Evolutionary conservation across 2,113 vertebrate genomes (phyloP).

Genomic region (Acinonyx jubatus): DNA sequence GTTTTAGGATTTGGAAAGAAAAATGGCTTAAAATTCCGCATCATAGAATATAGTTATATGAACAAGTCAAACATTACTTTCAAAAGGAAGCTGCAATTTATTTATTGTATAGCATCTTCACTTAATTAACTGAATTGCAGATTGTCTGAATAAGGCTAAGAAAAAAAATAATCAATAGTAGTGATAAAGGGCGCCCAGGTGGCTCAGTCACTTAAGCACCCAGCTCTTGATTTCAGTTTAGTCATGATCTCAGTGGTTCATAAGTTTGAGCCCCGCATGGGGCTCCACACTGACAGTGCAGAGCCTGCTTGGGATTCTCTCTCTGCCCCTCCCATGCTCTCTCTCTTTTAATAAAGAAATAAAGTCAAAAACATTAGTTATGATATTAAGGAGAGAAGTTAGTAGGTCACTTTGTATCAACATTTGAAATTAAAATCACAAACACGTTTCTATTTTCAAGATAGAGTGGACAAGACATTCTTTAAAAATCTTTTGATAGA

Average conservation of each 20-base stretch:
- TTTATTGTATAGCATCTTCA: neutral
- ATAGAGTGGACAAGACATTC: neutral
- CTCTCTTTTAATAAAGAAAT: no score
- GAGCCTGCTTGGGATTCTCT: no score
- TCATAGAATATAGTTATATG: neutral
- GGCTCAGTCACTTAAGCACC: no score
- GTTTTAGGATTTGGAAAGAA: neutral
- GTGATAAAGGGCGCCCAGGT: neutral
- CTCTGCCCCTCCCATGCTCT: no score
- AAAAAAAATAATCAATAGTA: neutral
- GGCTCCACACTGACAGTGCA: no score
- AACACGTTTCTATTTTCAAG: neutral
- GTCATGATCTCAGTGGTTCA: no score
- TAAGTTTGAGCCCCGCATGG: no score
- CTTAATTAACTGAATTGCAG: neutral
- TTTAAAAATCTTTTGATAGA: neutral
- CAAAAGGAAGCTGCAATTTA: neutral
- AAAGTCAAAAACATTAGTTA: no score
- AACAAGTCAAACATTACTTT: conserved; percentile 5
- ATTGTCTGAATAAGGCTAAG: neutral
- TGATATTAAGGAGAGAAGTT: neutral
- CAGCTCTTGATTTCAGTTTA: no score
- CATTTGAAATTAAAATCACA: neutral
- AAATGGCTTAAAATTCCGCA: conserved; percentile 15
- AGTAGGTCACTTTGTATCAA: neutral